Percentiles rank a stretch among this genome's conserved stretches.
Evolutionary conservation across 2,797 vertebrate genomes (phyloP).

Genomic region (Gallirallus australis): DNA sequence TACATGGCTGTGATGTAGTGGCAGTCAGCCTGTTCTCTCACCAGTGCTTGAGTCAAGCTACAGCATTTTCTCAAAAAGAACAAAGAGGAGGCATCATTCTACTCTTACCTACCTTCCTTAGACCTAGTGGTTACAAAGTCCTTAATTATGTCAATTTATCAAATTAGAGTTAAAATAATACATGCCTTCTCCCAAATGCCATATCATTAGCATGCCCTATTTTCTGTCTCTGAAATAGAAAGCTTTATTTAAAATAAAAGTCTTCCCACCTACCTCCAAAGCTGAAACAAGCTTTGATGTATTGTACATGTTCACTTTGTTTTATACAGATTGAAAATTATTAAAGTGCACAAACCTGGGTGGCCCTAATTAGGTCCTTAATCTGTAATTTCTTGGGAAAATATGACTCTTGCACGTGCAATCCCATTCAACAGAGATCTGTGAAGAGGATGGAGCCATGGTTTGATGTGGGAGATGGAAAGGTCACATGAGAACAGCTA

Average conservation of each 20-base stretch:
- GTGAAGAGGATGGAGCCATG: background rate
- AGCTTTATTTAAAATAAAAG: background rate
- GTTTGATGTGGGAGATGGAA: background rate
- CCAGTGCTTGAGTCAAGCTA: background rate
- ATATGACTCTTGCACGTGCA: background rate
- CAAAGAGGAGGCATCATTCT: background rate
- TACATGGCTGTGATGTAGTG: background rate
- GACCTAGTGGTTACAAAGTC: background rate
- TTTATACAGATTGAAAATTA: background rate
- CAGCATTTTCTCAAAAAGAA: background rate
- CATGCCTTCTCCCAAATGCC: background rate
- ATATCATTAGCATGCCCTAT: background rate
- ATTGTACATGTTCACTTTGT: background rate
- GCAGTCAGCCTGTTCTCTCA: background rate
- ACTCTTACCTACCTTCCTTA: background rate
- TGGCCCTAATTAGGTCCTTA: background rate
- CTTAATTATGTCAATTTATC: slow-evolving; percentile 21
- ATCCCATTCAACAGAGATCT: background rate
- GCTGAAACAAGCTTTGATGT: background rate
- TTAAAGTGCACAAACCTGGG: background rate
- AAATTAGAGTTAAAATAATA: slow-evolving; percentile 3
- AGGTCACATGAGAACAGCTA: background rate
- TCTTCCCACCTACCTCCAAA: background rate
- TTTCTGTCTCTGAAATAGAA: background rate
- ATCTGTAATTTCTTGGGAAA: background rate